Evolutionary conservation across 1,140 invertebrate genomes (phyloP).

Genomic region (Caenorhabditis elegans): WBcel235 BX284602.5:8944501-8945000

Average conservation of each 20-base stretch:
- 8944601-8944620: slow-evolving; percentile 32
- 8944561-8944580: slow-evolving; percentile 42
- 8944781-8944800: no score
- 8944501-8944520: neutral
- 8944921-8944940: no score
- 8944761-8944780: slow-evolving; percentile 20
- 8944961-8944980: no score
- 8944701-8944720: slow-evolving; percentile 33
- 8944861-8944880: no score
- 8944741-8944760: slow-evolving; percentile 42
- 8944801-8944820: no score
- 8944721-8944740: slow-evolving; percentile 38
- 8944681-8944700: slow-evolving; percentile 34
- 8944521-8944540: no score
- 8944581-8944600: slow-evolving; percentile 45
- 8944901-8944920: no score
- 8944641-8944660: neutral
- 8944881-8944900: no score
- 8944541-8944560: slow-evolving; percentile 29
- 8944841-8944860: no score
- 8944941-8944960: no score
- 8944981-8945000: no score
- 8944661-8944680: slow-evolving; percentile 28
- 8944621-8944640: neutral
- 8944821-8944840: no score